A percentile compares a stretch with the other conserved stretches of the same genome.
Conservation (phyloP, 2,888 invertebrate genomes). For the Synanthedon vespiformis region DNA sequence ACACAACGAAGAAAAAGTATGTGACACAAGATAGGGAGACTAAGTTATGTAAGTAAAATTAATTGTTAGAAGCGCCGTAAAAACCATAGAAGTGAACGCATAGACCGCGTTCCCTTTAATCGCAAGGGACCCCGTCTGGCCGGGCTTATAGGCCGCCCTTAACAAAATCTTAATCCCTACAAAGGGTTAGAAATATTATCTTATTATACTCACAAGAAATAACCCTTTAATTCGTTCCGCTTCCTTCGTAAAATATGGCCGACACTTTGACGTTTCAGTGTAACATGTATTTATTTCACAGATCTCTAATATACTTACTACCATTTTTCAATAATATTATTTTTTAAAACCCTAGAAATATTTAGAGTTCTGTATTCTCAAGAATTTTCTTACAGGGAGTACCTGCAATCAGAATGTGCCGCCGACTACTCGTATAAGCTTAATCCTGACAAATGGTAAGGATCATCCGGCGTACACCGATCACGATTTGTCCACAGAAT, state of each 20-base stretch:
- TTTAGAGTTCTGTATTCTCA: no score
- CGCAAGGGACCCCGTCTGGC: conserved; percentile 47
- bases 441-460: conserved; percentile 67
- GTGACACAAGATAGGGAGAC: no score
- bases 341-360: no score
- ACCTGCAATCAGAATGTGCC: conserved; percentile 9
- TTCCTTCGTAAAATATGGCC: conserved; percentile 43
- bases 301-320: no score
- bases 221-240: conserved; percentile 51
- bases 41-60: not conserved
- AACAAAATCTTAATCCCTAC: conserved; percentile 70
- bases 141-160: conserved; percentile 55
- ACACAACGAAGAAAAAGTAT: no score
- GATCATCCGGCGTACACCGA: conserved; percentile 51
- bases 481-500: conserved; percentile 48
- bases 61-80: conserved; percentile 42
- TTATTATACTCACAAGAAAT: conserved; percentile 64
- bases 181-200: conserved; percentile 70
- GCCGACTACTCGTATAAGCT: conserved; percentile 25
- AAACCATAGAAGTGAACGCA: conserved; percentile 55
- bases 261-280: conserved; percentile 7
- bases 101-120: conserved; percentile 37
- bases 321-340: no score
- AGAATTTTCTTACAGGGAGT: no score
- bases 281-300: no score